These are phyloP conservation scores for Scarus forsteni DNA, from an alignment of 2,797 vertebrate species.

Conservation along the genomic window DNA sequence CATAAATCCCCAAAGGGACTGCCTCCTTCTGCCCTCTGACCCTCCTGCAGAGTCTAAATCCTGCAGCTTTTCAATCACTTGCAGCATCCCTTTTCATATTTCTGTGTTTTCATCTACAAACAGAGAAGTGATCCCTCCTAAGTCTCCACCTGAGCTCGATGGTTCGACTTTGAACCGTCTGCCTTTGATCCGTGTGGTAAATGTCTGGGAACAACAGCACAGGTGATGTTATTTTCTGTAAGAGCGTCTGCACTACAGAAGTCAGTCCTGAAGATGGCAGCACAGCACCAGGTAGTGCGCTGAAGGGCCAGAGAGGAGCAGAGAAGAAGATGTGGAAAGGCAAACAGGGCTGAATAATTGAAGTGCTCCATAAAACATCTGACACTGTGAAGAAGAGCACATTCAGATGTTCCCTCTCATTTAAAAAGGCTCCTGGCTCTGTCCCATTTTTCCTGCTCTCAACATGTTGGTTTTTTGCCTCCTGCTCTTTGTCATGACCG, in stretches of 20 bases:
- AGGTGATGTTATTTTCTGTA: fast-evolving
- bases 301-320: slow-evolving; percentile 13
- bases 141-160: slow-evolving; percentile 2
- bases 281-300: slow-evolving; percentile 12
- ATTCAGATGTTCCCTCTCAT: slow-evolving; percentile 25
- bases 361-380: slow-evolving; percentile 63
- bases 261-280: slow-evolving; percentile 60
- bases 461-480: slow-evolving; percentile 22
- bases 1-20: neutral
- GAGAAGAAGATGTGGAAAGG: slow-evolving; percentile 35
- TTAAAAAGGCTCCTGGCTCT: slow-evolving; percentile 6
- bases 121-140: neutral
- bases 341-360: slow-evolving; percentile 64
- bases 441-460: slow-evolving; percentile 7
- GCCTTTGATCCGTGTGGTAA: neutral
- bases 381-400: slow-evolving; percentile 32
- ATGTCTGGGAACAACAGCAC: neutral
- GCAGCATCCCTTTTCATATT: neutral
- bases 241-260: slow-evolving; percentile 13
- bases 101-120: neutral
- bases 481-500: neutral
- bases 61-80: neutral
- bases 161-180: neutral
- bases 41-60: neutral
- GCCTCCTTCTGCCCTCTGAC: slow-evolving; percentile 11